Evolutionary conservation across 2,888 invertebrate species (phyloP), one percentile per base, ranked within the genome.

Genomic region (Epirrita christyi): DNA sequence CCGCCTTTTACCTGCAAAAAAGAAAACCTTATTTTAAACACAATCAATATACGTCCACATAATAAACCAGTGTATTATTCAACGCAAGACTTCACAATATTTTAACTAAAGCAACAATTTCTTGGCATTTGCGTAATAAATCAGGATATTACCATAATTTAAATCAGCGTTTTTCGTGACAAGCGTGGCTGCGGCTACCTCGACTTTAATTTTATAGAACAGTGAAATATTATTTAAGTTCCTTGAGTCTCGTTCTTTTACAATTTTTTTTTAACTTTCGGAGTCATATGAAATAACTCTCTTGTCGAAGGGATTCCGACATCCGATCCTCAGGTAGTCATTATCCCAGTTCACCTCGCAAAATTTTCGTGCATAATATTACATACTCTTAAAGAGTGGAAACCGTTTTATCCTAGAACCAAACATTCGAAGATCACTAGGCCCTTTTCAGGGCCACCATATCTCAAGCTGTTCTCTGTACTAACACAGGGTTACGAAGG

Each of bases 131-230:
- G 67, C 71, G 67, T 71, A 70, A 75, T 72, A 72, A 69, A 72
- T 71, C 64, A 70, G 56, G 56, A 62, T 68, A 72, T 80, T 79
- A 75, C 69, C 77, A 79, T 80, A 75, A 76, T 78, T 73, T 64
- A 73, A 80, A 75, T 75, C 70, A 64, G 55, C 55, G 54, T 68
- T 62, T 66, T 61, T 64, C 62, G 59, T 68, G 66, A 66, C 64
- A 62, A 61, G 59, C 50, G 59, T 57, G 48, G 55, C 48, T 56
- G 61, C 55, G 59, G 68, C 56, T 50, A 61, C 59, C 53, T 64
- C 59, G 54, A 45, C 43, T 64, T 66, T 59, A 61, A 66, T 67
- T 64, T 61, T 55, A 55, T 48, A 41, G 34, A 58, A 62, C 60
- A 55, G 42, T 56, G 44, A 59, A 55, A 61, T 56, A 57, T 55